Percentiles rank a stretch among this genome's conserved stretches.
Conservation (phyloP, 2,888 invertebrate species). For the Allolobophora icterica region DNA sequence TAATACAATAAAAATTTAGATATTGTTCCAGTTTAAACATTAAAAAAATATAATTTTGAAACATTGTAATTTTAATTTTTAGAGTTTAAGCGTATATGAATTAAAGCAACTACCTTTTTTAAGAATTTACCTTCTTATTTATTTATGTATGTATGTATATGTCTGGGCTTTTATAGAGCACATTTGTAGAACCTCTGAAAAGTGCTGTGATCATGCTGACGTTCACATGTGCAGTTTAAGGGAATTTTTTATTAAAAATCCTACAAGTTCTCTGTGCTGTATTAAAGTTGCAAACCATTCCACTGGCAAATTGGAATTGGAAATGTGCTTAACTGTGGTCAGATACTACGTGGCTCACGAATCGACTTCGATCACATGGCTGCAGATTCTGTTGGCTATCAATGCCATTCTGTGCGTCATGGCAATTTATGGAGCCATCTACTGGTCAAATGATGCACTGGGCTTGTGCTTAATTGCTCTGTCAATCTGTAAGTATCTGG, state of each 20-base stretch:
- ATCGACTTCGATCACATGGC: not conserved
- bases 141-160: no score
- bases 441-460: not conserved
- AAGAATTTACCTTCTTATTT: not conserved
- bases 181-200: no score
- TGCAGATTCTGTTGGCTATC: not conserved
- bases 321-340: not conserved
- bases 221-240: not conserved
- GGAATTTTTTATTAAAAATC: not conserved
- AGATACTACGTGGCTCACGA: not conserved
- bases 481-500: slow-evolving; percentile 21
- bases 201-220: no score
- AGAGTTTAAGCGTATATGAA: not conserved
- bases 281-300: not conserved
- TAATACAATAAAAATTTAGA: not conserved
- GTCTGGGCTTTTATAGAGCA: no score
- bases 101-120: not conserved
- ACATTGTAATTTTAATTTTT: not conserved
- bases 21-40: not conserved
- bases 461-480: slow-evolving; percentile 13
- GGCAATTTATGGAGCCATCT: slow-evolving; percentile 24
- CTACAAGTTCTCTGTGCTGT: not conserved
- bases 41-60: not conserved
- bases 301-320: not conserved
- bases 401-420: not conserved